These are phyloP conservation scores for Netelia inedita DNA, from an alignment of 2,888 invertebrate species.

Conservation along the genomic window DNA sequence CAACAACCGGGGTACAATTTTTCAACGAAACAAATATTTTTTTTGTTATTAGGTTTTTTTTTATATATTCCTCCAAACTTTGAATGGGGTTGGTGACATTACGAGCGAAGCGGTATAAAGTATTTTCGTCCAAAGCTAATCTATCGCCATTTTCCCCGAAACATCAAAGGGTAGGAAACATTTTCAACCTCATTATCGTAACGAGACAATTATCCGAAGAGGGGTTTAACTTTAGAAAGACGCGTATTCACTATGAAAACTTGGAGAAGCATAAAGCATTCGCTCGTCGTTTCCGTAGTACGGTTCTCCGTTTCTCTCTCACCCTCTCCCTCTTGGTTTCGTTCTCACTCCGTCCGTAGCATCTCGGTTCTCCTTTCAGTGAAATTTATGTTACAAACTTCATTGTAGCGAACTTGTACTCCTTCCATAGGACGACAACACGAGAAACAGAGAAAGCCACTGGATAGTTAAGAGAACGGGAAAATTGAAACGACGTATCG, in stretches of 20 bases:
- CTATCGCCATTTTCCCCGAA: constrained; percentile 11
- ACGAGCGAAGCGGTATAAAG: background rate
- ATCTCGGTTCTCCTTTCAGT: constrained; percentile 8
- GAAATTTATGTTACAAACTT: constrained; percentile 65
- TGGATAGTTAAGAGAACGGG: background rate
- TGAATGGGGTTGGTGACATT: no score
- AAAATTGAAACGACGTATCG: constrained; percentile 46
- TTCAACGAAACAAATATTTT: background rate
- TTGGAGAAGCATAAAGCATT: constrained; percentile 47
- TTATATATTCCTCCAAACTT: no score
- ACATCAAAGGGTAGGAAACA: constrained; percentile 27
- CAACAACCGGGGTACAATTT: background rate
- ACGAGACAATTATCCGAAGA: constrained; percentile 50
- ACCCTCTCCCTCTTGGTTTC: background rate
- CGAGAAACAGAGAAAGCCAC: constrained; percentile 54
- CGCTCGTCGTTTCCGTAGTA: background rate
- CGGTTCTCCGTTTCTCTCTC: constrained; percentile 10
- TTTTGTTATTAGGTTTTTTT: no score
- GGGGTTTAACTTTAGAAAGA: constrained; percentile 25
- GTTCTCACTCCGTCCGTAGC: constrained; percentile 8
- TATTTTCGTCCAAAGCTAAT: background rate
- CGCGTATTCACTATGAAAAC: constrained; percentile 20
- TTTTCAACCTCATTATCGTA: constrained; percentile 51
- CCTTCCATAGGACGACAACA: constrained; percentile 44
- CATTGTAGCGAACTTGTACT: constrained; percentile 60